Base-by-base conservation (phyloP, 1,140 invertebrate genomes). In the Olivierus martensii region DNA sequence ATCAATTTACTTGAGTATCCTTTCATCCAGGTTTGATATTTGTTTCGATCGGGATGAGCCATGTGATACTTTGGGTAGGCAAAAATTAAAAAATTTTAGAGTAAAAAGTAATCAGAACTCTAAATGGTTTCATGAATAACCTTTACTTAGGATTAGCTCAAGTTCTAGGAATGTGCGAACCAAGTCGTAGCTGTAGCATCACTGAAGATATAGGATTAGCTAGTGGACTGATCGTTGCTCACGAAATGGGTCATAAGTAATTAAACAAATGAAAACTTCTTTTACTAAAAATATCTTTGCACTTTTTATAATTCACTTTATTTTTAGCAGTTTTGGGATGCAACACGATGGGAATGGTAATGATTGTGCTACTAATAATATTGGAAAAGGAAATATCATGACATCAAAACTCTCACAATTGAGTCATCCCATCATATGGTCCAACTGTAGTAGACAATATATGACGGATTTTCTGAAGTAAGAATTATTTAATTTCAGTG, bases 191-290 rank as follows among this genome's bases (percentile, higher is more conserved):
- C 10, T 65, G 63, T 45, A 55, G 59, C n/a, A 49, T 56, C 14
- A 52, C 50, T 22, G 49, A 65, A 51, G 62, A 64, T 52, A 61
- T 49, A 17, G 63, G 63, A 5, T 22, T 64, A 36, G 54, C 49
- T 15, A 50, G 51, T 9, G 62, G 62, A 7, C 22, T 63, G 2
- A 63, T 57, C 18, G 45, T 65, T 18, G 61, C 63, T n/a, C 63
- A 65, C 42, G 63, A 65, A 46, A 53, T 58, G 10, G 63, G 61
- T 17, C 63, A 65, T 48, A 55, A 56, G 63, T 65, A 53, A 51
- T 28, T 2, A 2, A 28, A 28, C 9, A 28, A 61, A 21, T 51
- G 4, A 36, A 19, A 47, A 1, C 28, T 3, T 47, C 11, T 21
- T 11, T 10, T 9, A 47, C 12, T 47, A 12, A 1, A 47, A 14